phyloP scores from a whole-genome alignment of 2,113 vertebrate species.

The Polyodon spathula region DNA sequence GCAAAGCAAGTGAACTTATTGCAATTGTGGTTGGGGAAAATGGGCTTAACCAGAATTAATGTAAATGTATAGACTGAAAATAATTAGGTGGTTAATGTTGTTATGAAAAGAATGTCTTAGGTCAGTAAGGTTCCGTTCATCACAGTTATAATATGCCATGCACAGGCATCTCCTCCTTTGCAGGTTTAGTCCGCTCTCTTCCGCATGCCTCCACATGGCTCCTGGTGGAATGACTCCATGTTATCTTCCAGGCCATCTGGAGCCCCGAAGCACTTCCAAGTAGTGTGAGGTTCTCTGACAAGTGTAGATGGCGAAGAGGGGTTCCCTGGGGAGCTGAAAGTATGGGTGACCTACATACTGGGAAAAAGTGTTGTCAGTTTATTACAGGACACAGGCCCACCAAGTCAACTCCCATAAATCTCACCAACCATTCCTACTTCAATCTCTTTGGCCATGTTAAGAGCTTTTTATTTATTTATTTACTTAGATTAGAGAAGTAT shows the following conservation, averaged over 20 bases:
- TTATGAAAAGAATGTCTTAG: too few species aligned
- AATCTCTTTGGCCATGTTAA: constrained; percentile 86
- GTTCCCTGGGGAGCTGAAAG: constrained; percentile 79
- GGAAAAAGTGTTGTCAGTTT: constrained; percentile 60
- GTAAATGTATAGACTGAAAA: too few species aligned
- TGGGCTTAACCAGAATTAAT: too few species aligned
- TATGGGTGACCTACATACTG: constrained; percentile 75
- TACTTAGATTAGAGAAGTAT: too few species aligned
- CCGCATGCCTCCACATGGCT: background rate
- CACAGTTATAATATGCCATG: too few species aligned
- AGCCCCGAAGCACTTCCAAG: constrained; percentile 50
- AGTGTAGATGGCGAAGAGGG: constrained; percentile 85
- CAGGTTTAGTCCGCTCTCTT: too few species aligned
- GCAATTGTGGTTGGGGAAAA: too few species aligned
- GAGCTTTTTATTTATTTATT: too few species aligned
- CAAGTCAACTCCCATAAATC: constrained; percentile 73
- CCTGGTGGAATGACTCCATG: background rate
- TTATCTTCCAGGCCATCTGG: constrained; percentile 73
- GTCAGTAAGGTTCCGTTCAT: too few species aligned
- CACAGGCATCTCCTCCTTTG: too few species aligned
- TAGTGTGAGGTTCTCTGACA: constrained; percentile 66
- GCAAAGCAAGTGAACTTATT: too few species aligned
- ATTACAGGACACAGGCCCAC: constrained; percentile 66
- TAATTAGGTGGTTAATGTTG: too few species aligned
- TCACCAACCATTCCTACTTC: constrained; percentile 92